Percentiles rank a stretch among this genome's conserved stretches.
Conservation (phyloP, 2,113 vertebrate species). For the Laticauda colubrina region DNA sequence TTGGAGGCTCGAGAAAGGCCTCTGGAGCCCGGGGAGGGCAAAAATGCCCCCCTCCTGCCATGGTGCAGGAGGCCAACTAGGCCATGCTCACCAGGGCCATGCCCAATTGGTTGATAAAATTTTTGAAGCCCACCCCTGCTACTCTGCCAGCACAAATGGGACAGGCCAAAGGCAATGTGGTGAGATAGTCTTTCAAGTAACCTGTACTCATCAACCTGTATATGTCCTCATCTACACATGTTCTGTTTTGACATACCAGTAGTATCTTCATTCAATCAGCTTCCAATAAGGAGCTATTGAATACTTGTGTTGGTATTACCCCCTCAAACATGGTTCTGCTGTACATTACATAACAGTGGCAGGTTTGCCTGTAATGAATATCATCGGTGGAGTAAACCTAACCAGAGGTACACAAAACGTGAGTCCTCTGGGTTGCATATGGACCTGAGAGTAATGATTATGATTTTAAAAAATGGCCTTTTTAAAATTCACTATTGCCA, state of each 20-base stretch:
- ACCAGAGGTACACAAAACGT: neutral
- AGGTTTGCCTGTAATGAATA: neutral
- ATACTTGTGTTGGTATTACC: neutral
- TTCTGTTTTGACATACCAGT: neutral
- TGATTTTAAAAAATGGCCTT: neutral
- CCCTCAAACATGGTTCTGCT: neutral
- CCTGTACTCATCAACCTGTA: neutral
- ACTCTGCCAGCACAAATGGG: neutral
- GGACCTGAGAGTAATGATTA: neutral
- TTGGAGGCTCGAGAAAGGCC: no score
- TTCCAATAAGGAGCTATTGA: neutral
- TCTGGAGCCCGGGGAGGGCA: no score
- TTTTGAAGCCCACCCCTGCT: no score
- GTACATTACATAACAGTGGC: neutral
- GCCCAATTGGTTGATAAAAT: no score
- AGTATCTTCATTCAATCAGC: neutral
- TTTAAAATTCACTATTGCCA: no score
- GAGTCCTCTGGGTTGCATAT: neutral
- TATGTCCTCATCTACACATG: neutral
- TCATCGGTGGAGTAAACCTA: neutral
- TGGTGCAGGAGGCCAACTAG: no score
- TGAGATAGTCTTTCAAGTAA: neutral
- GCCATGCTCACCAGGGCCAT: no score
- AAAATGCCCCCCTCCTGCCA: no score
- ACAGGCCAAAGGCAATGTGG: neutral